Evolutionary conservation across 2,113 vertebrate species (phyloP).

Genomic region (Arvicanthis niloticus): DNA sequence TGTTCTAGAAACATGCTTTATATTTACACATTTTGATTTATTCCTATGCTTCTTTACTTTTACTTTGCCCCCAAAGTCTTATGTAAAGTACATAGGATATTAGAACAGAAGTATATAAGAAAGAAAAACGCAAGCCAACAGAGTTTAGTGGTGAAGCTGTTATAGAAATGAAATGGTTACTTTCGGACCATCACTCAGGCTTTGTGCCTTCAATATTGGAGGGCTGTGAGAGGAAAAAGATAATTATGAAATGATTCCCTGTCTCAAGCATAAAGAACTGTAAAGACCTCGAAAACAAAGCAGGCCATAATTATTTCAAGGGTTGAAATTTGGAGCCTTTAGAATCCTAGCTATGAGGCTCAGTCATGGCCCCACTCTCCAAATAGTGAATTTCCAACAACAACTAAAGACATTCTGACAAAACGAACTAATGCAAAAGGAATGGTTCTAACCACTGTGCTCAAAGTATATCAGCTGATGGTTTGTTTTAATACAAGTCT

Average conservation of each 20-base stretch:
- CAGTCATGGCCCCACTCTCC: not conserved
- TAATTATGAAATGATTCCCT: not conserved
- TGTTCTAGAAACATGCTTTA: not conserved
- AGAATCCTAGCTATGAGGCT: not conserved
- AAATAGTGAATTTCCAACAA: not conserved
- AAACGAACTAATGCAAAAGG: constrained; percentile 4
- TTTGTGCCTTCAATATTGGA: not conserved
- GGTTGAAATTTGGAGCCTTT: not conserved
- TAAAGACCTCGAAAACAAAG: not conserved
- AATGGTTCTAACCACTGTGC: not conserved
- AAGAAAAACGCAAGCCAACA: constrained; percentile 34
- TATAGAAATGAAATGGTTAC: not conserved
- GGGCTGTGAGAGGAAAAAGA: not conserved
- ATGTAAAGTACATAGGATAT: not conserved
- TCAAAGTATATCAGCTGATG: not conserved
- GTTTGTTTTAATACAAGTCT: not conserved
- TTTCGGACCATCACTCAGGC: not conserved
- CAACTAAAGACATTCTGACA: not conserved
- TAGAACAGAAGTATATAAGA: constrained; percentile 23
- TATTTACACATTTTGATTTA: constrained; percentile 61
- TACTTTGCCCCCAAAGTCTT: not conserved
- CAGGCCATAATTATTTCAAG: not conserved
- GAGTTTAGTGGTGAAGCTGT: not conserved
- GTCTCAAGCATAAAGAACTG: not conserved
- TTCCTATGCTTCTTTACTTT: not conserved